Percentiles rank a stretch among this genome's conserved stretches.
phyloP scores from a whole-genome alignment of 1,140 invertebrate genomes.

The Acyrthosiphon pisum region DNA sequence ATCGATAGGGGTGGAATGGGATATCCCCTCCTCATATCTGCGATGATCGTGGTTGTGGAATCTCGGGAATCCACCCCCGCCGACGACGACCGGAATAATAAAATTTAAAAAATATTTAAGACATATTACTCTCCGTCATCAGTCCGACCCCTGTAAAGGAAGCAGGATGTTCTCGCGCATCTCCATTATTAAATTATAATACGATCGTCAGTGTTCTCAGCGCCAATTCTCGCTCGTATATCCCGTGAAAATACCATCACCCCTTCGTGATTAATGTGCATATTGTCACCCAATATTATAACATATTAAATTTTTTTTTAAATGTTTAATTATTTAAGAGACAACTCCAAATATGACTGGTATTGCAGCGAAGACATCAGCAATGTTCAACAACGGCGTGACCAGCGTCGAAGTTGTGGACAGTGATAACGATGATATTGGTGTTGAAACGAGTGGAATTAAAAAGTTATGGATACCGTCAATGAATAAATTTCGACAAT shows the following conservation, averaged over 20 bases:
- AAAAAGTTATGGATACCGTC: not conserved
- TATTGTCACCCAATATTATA: not conserved
- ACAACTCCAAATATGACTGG: not conserved
- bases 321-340: conserved; percentile 6
- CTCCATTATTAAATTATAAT: conserved; percentile 29
- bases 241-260: not conserved
- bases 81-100: conserved; percentile 45
- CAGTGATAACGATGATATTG: conserved; percentile 5
- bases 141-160: not conserved
- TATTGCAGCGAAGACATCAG: not conserved
- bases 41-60: conserved; percentile 12
- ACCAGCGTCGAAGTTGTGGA: conserved; percentile 7
- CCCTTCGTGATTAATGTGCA: not conserved
- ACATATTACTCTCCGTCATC: not conserved
- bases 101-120: conserved; percentile 52
- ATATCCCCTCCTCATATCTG: not conserved
- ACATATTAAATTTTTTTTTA: not conserved
- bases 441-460: not conserved
- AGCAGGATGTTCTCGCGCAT: not conserved
- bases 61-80: conserved; percentile 13
- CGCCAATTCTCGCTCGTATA: too few relatives aligned
- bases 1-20: not conserved
- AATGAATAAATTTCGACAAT: not conserved
- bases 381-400: conserved; percentile 14
- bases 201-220: conserved; percentile 4